phyloP scores from a whole-genome alignment of 2,888 invertebrate species.

The Xestobium rufovillosum region DNA sequence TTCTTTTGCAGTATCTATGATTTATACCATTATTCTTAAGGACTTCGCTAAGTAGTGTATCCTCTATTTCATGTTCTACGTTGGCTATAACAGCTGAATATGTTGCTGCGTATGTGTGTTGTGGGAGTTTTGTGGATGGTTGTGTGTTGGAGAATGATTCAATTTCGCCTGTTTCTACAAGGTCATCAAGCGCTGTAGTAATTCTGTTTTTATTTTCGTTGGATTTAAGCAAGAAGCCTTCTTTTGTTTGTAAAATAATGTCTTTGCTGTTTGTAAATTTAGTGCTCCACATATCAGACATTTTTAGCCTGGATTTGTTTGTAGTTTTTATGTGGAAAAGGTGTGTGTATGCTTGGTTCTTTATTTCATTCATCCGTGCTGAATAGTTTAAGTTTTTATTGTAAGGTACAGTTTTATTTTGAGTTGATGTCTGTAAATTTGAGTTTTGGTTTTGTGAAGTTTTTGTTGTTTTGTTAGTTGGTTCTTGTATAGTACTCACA shows the following conservation, averaged over 20 bases:
- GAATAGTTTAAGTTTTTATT: too few species aligned
- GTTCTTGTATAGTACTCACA: too few species aligned
- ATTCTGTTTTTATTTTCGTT: background rate
- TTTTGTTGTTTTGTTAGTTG: too few species aligned
- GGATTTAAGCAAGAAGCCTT: background rate
- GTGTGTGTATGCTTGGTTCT: background rate
- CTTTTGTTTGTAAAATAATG: background rate
- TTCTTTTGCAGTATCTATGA: conserved; percentile 11
- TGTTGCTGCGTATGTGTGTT: background rate
- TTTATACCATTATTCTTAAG: too few species aligned
- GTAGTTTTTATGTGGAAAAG: background rate
- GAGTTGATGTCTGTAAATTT: too few species aligned
- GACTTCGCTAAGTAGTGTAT: background rate
- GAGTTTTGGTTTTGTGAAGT: too few species aligned
- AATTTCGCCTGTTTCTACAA: background rate
- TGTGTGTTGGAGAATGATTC: too few species aligned
- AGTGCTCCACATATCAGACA: background rate
- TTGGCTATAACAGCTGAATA: conserved; percentile 7
- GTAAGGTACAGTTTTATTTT: too few species aligned
- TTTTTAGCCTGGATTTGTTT: background rate
- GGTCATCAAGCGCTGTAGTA: background rate
- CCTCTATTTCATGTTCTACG: conserved; percentile 2
- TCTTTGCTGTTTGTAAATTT: background rate
- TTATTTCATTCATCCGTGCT: background rate
- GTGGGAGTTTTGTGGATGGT: too few species aligned